Conservation (phyloP, 2,113 vertebrate species). For the Paralichthys olivaceus region DNA sequence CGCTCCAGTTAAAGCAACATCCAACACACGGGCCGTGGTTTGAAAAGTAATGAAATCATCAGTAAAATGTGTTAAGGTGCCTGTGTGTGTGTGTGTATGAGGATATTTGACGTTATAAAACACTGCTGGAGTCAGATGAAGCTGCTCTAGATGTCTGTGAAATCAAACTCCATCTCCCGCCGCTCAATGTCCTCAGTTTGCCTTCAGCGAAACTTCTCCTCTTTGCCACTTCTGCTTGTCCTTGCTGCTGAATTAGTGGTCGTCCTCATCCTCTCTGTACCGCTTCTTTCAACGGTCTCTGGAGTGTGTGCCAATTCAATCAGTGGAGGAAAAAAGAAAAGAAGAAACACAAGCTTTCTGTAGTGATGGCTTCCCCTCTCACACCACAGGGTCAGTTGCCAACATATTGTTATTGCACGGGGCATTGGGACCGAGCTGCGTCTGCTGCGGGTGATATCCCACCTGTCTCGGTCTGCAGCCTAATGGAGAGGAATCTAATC, state of each 20-base stretch:
- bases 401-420: constrained; percentile 75
- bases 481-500: constrained; percentile 75
- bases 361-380: constrained; percentile 51
- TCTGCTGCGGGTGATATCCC: constrained; percentile 55
- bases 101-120: not conserved
- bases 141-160: constrained; percentile 34
- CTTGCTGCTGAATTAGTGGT: constrained; percentile 37
- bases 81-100: constrained; percentile 3
- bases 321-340: constrained; percentile 42
- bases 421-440: constrained; percentile 69
- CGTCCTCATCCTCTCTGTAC: constrained; percentile 38
- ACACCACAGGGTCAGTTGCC: constrained; percentile 68
- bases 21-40: constrained; percentile 12
- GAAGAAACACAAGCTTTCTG: constrained; percentile 60
- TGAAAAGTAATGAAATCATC: constrained; percentile 23
- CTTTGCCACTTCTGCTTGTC: constrained; percentile 30
- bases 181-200: constrained; percentile 40
- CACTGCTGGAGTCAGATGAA: constrained; percentile 41
- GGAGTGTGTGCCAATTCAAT: constrained; percentile 44
- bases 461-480: constrained; percentile 42
- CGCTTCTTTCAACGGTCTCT: constrained; percentile 19
- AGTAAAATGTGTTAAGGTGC: constrained; percentile 14
- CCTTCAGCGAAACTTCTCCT: constrained; percentile 17
- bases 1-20: constrained; percentile 15
- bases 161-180: constrained; percentile 44